Base-by-base conservation (phyloP, 2,113 vertebrate genomes). In the Alectura lathami region DNA sequence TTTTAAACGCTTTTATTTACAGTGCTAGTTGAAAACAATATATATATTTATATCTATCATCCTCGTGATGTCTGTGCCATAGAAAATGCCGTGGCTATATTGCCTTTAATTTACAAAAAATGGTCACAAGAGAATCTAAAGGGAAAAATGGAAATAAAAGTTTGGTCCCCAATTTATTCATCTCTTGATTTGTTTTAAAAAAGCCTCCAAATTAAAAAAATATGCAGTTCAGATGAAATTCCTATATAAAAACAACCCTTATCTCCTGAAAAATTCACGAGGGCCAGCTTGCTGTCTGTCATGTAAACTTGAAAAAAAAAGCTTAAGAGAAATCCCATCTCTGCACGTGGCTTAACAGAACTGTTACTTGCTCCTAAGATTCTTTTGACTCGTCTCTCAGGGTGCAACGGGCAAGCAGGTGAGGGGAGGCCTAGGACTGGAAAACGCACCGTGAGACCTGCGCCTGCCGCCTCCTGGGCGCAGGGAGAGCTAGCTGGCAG, bases 1-100 rank as follows among this genome's bases (percentile, higher is more conserved):
- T 97, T 97, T 97, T 96, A 97, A 97, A 97, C 32, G 53, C 88
- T 96, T 97, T 97, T 97, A 97, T 97, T 97, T 97, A 97, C 97
- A 97, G 95, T 97, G 96, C 96, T 96, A 96, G 90, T 96, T 96
- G 95, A 96, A 96, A 97, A 97, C 97, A 96, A 97, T 97, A 97
- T 97, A 97, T 97, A 97, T 97, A 97, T 97, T 97, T 97, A 96
- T 97, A 96, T 97, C 89, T 95, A 91, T 97, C 82, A 93, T 95
- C 94, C 95, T 97, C 42, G 48, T 97, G 95, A 96, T 94, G 92
- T 96, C 92, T 97, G 94, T 95, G 96, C 96, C 94, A 93, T 97
- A 97, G 96, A 97, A 97, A 97, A 97, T 23, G 92, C 91, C 86
- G 95, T 94, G 94, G 96, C 96, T 95, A 50, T 92, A 95, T 83